Evolutionary conservation across 2,113 vertebrate species (phyloP).

Genomic region (Hemichromis elongatus): DNA sequence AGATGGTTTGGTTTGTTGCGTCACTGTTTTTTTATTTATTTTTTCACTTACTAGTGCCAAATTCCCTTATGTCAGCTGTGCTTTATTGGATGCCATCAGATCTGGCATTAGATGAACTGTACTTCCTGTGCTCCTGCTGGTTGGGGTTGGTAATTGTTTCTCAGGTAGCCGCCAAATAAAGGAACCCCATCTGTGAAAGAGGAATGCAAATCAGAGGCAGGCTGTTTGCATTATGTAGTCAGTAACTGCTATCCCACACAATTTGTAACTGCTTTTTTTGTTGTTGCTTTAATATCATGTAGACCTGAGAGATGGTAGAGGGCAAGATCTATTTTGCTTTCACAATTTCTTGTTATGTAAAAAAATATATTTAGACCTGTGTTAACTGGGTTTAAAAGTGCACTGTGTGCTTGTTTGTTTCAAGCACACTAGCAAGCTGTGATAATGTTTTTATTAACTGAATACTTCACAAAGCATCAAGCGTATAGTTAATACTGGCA

Average conservation of each 20-base stretch:
- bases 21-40: background rate
- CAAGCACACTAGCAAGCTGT: background rate
- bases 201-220: background rate
- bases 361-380: background rate
- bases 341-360: background rate
- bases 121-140: conserved; percentile 31
- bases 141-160: conserved; percentile 30
- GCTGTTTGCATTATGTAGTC: background rate
- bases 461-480: background rate
- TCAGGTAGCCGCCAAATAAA: conserved; percentile 32
- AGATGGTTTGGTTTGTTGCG: conserved; percentile 49
- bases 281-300: background rate
- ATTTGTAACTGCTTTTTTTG: background rate
- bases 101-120: conserved; percentile 31
- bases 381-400: background rate
- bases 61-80: conserved; percentile 25
- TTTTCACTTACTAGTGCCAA: background rate
- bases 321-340: background rate
- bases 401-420: background rate
- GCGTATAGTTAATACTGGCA: background rate
- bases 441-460: background rate
- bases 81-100: background rate
- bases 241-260: background rate
- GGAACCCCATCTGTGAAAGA: conserved; percentile 10
- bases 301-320: rapidly evolving